Base-by-base conservation (phyloP, 2,113 vertebrate species). In the Ursus arctos region DNA sequence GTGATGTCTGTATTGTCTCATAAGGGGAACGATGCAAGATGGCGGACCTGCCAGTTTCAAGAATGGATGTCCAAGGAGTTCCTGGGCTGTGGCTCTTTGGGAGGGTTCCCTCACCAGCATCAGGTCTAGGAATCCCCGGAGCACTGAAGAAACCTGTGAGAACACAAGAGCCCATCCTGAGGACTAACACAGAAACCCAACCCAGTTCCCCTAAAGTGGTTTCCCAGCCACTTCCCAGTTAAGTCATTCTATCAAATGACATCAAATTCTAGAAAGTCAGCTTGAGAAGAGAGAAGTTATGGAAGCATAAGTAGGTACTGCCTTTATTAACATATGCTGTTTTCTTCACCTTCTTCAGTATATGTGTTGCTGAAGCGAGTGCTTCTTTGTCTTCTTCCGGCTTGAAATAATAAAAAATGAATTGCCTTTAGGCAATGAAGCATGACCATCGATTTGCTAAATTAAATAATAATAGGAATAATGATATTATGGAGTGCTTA, bases 71-170 rank as follows among this genome's bases (percentile, higher is more conserved):
- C 99, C 99, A 79, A 99, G 98, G 88, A 99, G 99, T 77, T 99
- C 99, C 98, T 99, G 99, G 33, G 99, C 99, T 0, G 99, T 99
- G 97, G 99, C 99, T 98, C 99, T 99, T 98, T 99, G 99, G 0
- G 99, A 99, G 1, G 99, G 99, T 95, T 99, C 99, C 97, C 99
- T 99, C 98, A 99, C 99, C 98, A 99, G 98, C 99, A 99, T 99
- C 72, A 99, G 98, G 98, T 99, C 99, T 97, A 99, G 98, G 98
- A 99, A 99, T 76, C 99, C 99, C 53, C 99, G 99, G 94, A 99
- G 99, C 49, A 99, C 98, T 0, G 99, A 99, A 51, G 99, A 99
- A 91, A 99, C 99, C 99, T 99, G 98, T 5, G 93, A 97, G 85
- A 98, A 33, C 6, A 21, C n/a, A 87, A 28, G 80, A 77, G 0